Percentiles rank a stretch among this genome's conserved stretches.
Evolutionary conservation across 1,140 invertebrate genomes (phyloP).

Genomic region (Leptinotarsa lineolata): DNA sequence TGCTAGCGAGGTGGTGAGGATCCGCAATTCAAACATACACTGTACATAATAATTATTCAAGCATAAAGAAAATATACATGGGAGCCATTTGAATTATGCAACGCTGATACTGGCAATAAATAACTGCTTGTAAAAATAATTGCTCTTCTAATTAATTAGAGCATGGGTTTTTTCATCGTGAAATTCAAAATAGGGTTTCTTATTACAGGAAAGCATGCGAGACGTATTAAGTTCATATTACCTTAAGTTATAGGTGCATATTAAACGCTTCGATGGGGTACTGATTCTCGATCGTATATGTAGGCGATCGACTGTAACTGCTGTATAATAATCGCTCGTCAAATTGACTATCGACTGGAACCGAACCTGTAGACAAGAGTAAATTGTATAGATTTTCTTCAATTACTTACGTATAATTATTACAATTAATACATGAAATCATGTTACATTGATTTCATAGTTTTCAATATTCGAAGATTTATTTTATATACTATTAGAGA

Average conservation of each 20-base stretch:
- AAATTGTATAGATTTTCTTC: too few relatives aligned
- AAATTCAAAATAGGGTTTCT: constrained; percentile 25
- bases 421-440: too few relatives aligned
- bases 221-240: constrained; percentile 21
- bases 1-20: constrained; percentile 18
- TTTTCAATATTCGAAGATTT: too few relatives aligned
- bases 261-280: background rate
- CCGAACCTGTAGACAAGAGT: too few relatives aligned
- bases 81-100: constrained; percentile 19
- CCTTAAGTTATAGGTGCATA: constrained; percentile 18
- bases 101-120: constrained; percentile 15
- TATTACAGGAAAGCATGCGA: constrained; percentile 15
- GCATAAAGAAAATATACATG: constrained; percentile 26
- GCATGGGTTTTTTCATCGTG: constrained; percentile 18
- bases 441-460: too few relatives aligned
- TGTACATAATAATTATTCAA: constrained; percentile 20
- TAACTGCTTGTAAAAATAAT: constrained; percentile 23
- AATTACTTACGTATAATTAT: too few relatives aligned
- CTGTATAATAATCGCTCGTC: too few relatives aligned
- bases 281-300: too few relatives aligned
- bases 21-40: constrained; percentile 16
- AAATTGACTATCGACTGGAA: too few relatives aligned
- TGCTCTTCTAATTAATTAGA: constrained; percentile 22
- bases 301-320: too few relatives aligned
- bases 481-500: too few relatives aligned